These are phyloP conservation scores for Oligia strigilis DNA, from an alignment of 2,888 invertebrate genomes.

Conservation along the genomic window DNA sequence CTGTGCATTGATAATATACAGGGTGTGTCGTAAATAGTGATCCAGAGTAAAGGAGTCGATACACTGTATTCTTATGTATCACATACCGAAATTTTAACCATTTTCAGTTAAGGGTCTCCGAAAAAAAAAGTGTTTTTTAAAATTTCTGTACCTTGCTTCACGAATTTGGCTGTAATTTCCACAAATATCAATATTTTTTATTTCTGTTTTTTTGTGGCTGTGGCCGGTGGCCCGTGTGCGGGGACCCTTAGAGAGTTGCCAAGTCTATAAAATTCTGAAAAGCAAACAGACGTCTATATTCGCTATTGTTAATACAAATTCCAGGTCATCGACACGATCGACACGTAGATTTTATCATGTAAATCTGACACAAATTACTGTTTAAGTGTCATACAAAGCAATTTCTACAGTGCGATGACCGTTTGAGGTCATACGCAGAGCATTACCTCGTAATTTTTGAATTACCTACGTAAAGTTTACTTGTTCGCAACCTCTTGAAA, in stretches of 20 bases:
- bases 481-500: slow-evolving; percentile 11
- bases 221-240: too few relatives aligned
- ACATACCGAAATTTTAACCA: too few relatives aligned
- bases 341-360: slow-evolving; percentile 37
- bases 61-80: too few relatives aligned
- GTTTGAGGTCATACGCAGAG: slow-evolving; percentile 24
- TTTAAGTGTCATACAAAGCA: slow-evolving; percentile 22
- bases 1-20: too few relatives aligned
- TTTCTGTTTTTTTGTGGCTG: too few relatives aligned
- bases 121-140: too few relatives aligned
- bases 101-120: too few relatives aligned
- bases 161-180: too few relatives aligned
- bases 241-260: neutral
- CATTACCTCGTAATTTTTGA: slow-evolving; percentile 19
- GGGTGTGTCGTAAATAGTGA: too few relatives aligned
- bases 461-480: neutral
- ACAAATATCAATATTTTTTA: too few relatives aligned
- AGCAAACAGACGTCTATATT: neutral
- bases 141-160: too few relatives aligned
- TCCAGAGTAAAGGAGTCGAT: too few relatives aligned
- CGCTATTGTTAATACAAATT: slow-evolving; percentile 6
- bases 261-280: neutral
- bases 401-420: slow-evolving; percentile 43
- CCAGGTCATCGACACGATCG: slow-evolving; percentile 46
- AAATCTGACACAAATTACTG: slow-evolving; percentile 25